Conservation (phyloP, 2,888 invertebrate species). For the Sesia apiformis region DNA sequence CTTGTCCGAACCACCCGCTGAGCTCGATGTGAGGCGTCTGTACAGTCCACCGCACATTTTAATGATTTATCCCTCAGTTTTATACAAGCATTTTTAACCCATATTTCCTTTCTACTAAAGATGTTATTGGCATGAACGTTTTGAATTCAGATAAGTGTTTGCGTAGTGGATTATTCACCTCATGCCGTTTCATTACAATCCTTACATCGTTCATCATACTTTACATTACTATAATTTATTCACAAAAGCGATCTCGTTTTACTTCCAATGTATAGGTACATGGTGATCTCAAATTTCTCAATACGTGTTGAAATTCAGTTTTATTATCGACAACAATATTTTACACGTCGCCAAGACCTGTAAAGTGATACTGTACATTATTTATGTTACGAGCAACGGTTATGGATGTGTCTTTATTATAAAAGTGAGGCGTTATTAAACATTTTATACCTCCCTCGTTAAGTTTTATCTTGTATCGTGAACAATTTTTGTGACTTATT, state of each 20-base stretch:
- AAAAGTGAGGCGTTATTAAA: constrained; percentile 18
- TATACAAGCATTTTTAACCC: neutral
- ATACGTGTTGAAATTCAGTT: constrained; percentile 60
- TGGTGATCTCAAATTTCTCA: constrained; percentile 61
- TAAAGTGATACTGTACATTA: constrained; percentile 46
- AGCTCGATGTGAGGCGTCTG: constrained; percentile 61
- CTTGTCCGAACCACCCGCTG: constrained; percentile 66
- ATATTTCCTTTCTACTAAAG: neutral
- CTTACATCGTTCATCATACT: constrained; percentile 71
- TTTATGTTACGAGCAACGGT: constrained; percentile 38
- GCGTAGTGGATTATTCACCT: constrained; percentile 39
- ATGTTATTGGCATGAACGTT: neutral
- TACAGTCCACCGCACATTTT: constrained; percentile 27
- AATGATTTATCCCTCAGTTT: neutral
- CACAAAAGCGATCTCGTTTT: constrained; percentile 59
- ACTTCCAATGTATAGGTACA: constrained; percentile 58
- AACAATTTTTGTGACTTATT: neutral
- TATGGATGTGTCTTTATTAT: constrained; percentile 36
- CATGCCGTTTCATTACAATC: constrained; percentile 64
- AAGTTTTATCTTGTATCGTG: constrained; percentile 1
- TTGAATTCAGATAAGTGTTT: constrained; percentile 7
- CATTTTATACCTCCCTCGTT: constrained; percentile 21
- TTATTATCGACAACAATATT: constrained; percentile 66
- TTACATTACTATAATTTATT: constrained; percentile 72
- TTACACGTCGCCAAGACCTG: constrained; percentile 62